Percentiles rank a stretch among this genome's conserved stretches.
Conservation (phyloP, 2,797 vertebrate genomes). For the Poecilia picta region DNA sequence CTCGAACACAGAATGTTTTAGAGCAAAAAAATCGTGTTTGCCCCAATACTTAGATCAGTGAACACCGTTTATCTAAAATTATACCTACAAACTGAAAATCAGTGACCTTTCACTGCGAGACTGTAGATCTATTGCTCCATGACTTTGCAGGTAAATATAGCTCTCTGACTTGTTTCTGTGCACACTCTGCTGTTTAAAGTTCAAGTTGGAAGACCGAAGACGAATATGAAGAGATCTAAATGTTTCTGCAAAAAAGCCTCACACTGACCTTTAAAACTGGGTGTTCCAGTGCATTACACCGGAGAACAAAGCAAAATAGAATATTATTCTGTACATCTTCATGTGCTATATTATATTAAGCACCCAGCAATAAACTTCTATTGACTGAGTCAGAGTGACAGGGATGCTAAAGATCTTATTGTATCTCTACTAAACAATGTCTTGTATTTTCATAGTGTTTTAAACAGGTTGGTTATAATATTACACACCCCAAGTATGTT, state of each 20-base stretch:
- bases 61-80: background rate
- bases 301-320: background rate
- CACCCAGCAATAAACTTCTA: background rate
- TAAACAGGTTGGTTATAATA: background rate
- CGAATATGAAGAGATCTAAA: background rate
- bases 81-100: background rate
- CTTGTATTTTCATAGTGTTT: background rate
- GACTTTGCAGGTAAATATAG: background rate
- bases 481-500: background rate
- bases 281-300: background rate
- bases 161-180: background rate
- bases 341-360: background rate
- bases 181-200: background rate
- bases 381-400: background rate
- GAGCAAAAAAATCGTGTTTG: background rate
- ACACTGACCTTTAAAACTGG: background rate
- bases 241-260: background rate
- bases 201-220: background rate
- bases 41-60: background rate
- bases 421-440: background rate
- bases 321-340: background rate
- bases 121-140: background rate
- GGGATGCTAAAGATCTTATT: background rate
- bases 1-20: background rate
- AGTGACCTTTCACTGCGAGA: background rate